Conservation (phyloP, 2,113 vertebrate genomes). For the Ptilonorhynchus violaceus region DNA sequence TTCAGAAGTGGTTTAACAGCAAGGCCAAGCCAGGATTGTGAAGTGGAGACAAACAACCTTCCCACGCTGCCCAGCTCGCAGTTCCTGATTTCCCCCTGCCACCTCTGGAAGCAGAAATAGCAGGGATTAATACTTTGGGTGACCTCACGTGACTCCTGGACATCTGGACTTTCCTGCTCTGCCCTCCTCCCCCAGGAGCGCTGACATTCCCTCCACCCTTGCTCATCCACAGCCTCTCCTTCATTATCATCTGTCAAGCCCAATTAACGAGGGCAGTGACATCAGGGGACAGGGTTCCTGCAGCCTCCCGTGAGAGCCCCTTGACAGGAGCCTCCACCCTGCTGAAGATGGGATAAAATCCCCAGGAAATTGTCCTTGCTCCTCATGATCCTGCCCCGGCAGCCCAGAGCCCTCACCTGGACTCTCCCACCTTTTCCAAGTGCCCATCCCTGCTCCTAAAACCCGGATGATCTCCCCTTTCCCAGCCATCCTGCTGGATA, state of each 20-base stretch:
- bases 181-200: neutral
- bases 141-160: neutral
- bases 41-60: neutral
- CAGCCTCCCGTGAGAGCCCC: neutral
- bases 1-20: fast-evolving
- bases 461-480: neutral
- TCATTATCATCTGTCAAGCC: conserved; percentile 32
- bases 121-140: neutral
- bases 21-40: neutral
- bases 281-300: neutral
- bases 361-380: neutral
- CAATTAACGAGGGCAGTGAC: conserved; percentile 7
- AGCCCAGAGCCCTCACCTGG: neutral
- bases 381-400: neutral
- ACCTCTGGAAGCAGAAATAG: neutral
- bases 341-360: neutral
- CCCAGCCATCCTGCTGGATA: neutral
- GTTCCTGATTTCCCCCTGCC: neutral
- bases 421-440: neutral
- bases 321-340: neutral
- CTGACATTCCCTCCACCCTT: neutral
- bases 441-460: neutral
- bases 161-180: neutral
- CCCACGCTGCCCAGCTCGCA: neutral
- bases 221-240: neutral